Base-by-base conservation (phyloP, 2,888 invertebrate species). In the Drosophila aldrichi region DNA sequence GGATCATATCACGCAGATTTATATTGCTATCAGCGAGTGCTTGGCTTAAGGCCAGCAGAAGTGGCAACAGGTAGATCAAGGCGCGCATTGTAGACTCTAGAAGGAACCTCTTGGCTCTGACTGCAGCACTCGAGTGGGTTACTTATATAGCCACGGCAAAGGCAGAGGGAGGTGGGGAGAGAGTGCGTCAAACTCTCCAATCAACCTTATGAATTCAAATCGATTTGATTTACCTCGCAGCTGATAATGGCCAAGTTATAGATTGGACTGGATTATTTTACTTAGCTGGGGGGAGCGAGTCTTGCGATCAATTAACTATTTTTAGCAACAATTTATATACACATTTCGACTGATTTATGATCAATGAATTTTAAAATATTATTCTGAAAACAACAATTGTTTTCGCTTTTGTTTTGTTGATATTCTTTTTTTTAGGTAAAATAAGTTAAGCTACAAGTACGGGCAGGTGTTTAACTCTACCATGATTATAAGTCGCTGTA, bases 61-160 rank as follows among this genome's bases (percentile, higher is more conserved):
- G 7, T n/a, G 52, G 25, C n/a, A 46, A n/a, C 40, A 57, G 34
- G 44, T 51, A 40, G 12, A 75, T 16, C 16, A 61, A 9, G 10
- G 14, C 16, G 3, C 69, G 78, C 78, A 78, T 78, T 77, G 51
- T 66, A 18, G 43, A 75, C 63, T 40, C 22, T 38, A 18, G 57
- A 36, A 61, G 44, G 46, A 62, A 56, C 41, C 34, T n/a, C 20
- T 32, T 38, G 14, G 38, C 25, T 65, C 70, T 76, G 51, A 36
- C 52, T 32, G 8, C 18, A 36, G 22, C 10, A 16, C 29, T 9
- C 52, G n/a, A 16, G 1, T 22, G 20, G 43, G n/a, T 46, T 40
- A 25, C 52, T 68, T 77, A 56, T 77, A 77, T 77, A 80, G 54
- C 22, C 36, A n/a, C 7, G 5, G 4, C 3, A n/a, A 20, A 3